Percentiles rank a stretch among this genome's conserved stretches.
phyloP scores from a whole-genome alignment of 2,113 vertebrate genomes.

The Podarcis cretensis region DNA sequence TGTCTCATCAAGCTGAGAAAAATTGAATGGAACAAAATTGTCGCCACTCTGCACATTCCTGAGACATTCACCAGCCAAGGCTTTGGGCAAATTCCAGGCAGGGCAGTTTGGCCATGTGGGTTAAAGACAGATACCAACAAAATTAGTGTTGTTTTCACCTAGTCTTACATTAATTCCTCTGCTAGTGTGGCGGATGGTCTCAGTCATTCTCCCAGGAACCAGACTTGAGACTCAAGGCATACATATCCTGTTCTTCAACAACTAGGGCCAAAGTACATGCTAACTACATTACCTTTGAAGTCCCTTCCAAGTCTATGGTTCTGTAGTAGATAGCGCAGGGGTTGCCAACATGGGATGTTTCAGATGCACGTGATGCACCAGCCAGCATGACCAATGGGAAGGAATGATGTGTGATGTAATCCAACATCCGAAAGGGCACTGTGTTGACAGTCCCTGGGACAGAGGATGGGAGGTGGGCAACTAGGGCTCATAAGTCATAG shows the following conservation, averaged over 20 bases:
- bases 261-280: background rate
- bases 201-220: rapidly evolving
- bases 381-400: too few species aligned
- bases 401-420: too few species aligned
- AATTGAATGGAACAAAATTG: background rate
- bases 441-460: too few species aligned
- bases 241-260: rapidly evolving
- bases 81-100: background rate
- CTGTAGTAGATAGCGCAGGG: too few species aligned
- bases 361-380: too few species aligned
- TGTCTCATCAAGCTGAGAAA: background rate
- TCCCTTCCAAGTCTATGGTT: too few species aligned
- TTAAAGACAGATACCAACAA: background rate
- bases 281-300: too few species aligned
- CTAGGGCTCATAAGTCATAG: too few species aligned
- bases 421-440: too few species aligned
- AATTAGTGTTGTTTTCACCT: background rate
- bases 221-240: background rate
- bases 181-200: rapidly evolving
- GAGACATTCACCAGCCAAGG: background rate
- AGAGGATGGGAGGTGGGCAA: too few species aligned
- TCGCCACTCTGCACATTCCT: background rate
- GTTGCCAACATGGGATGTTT: too few species aligned
- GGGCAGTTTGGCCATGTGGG: background rate
- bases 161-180: background rate